Conservation (phyloP, 2,797 vertebrate genomes). For the Muraenolepis orangiensis region DNA sequence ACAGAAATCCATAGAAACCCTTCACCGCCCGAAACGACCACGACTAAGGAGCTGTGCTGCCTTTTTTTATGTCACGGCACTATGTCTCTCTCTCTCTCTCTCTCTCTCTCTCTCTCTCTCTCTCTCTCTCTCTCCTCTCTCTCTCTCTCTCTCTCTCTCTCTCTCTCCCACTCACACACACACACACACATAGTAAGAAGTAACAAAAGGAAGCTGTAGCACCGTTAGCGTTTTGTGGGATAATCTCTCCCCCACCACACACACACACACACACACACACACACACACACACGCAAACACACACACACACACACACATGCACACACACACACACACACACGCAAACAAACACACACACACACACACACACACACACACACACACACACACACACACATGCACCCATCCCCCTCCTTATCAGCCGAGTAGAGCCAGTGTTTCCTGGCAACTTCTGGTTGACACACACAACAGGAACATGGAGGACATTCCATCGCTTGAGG, state of each 20-base stretch:
- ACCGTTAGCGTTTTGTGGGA: constrained; percentile 71
- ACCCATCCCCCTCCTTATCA: constrained; percentile 58
- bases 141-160: too few species aligned
- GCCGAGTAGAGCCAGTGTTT: constrained; percentile 63
- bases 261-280: constrained; percentile 2
- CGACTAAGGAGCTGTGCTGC: constrained; percentile 58
- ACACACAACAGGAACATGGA: constrained; percentile 73
- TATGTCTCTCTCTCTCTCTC: constrained; percentile 21
- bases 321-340: background rate
- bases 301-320: too few species aligned
- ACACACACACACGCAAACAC: background rate
- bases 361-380: too few species aligned
- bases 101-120: too few species aligned
- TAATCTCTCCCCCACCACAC: constrained; percentile 65
- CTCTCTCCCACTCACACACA: too few species aligned
- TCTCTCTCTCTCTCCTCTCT: too few species aligned
- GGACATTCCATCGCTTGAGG: constrained; percentile 73
- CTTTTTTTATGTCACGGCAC: constrained; percentile 35
- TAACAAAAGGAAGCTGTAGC: constrained; percentile 50
- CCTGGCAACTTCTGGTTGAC: constrained; percentile 68
- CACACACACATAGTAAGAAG: too few species aligned
- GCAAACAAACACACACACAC: background rate
- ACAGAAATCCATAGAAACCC: constrained; percentile 64
- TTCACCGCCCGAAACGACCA: constrained; percentile 63
- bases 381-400: too few species aligned